These are phyloP conservation scores for Syrmaticus mikado DNA, from an alignment of 2,113 vertebrate species.

Conservation along the genomic window DNA sequence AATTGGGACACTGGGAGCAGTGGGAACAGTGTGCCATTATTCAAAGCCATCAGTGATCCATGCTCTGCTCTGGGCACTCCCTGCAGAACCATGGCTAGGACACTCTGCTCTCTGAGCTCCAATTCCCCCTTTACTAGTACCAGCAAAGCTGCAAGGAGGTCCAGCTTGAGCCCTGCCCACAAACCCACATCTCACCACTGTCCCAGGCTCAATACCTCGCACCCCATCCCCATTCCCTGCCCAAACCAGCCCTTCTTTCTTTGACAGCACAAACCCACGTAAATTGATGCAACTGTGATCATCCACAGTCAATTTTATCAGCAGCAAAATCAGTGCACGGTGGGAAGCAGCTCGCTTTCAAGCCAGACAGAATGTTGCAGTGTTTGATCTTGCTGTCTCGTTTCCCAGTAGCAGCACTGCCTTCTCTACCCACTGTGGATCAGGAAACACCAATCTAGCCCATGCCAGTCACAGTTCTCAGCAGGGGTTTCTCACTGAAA, in stretches of 20 bases:
- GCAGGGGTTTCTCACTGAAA: not conserved
- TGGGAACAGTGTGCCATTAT: too few relatives aligned
- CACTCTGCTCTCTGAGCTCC: not conserved
- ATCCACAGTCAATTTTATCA: not conserved
- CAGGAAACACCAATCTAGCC: not conserved
- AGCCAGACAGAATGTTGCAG: not conserved
- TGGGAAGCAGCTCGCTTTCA: not conserved
- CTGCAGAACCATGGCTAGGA: not conserved
- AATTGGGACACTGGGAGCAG: too few relatives aligned
- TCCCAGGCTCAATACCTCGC: not conserved
- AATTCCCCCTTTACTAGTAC: not conserved
- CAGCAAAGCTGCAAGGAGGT: not conserved
- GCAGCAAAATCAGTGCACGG: not conserved
- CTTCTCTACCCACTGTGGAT: not conserved
- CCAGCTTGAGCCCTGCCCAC: not conserved
- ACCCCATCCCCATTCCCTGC: too few relatives aligned
- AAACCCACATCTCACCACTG: not conserved
- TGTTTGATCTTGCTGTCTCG: not conserved
- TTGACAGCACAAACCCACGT: not conserved
- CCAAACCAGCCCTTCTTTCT: not conserved
- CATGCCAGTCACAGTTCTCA: not conserved
- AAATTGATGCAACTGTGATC: fast-evolving
- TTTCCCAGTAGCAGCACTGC: not conserved
- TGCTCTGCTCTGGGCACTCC: not conserved
- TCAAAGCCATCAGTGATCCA: not conserved